Evolutionary conservation across 2,113 vertebrate genomes (phyloP).

Genomic region (Oxyura jamaicensis): DNA sequence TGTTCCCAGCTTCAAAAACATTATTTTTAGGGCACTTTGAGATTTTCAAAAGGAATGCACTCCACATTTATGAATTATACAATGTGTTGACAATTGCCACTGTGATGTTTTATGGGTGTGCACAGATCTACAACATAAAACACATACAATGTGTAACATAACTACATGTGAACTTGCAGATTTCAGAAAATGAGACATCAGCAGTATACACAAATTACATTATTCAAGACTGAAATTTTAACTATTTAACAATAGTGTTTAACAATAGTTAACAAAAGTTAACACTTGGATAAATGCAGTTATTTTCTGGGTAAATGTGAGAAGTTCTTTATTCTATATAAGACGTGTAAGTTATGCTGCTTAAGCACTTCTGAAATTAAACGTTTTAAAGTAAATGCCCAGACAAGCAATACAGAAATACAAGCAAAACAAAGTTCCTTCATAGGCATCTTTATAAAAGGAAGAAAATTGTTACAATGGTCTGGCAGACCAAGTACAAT

Average conservation of each 20-base stretch:
- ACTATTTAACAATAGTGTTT: no score
- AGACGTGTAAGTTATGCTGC: background rate
- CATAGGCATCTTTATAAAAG: background rate
- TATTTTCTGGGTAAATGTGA: background rate
- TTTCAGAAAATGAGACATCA: background rate
- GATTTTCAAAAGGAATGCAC: background rate
- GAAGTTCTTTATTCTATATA: background rate
- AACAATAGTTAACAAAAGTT: background rate
- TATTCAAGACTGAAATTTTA: background rate
- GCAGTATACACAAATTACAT: background rate
- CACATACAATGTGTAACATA: background rate
- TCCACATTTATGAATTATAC: background rate
- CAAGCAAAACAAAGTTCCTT: background rate
- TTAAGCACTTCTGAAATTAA: background rate
- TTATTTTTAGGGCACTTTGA: background rate
- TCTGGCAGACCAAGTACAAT: background rate
- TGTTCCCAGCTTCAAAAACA: background rate
- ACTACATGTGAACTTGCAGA: accelerated
- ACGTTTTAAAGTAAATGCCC: background rate
- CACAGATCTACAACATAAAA: background rate
- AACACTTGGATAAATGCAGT: background rate
- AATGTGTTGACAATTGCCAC: background rate
- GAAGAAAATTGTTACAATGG: background rate
- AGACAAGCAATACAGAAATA: background rate
- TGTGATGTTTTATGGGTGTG: background rate